Evolutionary conservation across 2,797 vertebrate genomes (phyloP), one percentile per base, ranked within the genome.

Genomic region (Vireo griseus): DNA sequence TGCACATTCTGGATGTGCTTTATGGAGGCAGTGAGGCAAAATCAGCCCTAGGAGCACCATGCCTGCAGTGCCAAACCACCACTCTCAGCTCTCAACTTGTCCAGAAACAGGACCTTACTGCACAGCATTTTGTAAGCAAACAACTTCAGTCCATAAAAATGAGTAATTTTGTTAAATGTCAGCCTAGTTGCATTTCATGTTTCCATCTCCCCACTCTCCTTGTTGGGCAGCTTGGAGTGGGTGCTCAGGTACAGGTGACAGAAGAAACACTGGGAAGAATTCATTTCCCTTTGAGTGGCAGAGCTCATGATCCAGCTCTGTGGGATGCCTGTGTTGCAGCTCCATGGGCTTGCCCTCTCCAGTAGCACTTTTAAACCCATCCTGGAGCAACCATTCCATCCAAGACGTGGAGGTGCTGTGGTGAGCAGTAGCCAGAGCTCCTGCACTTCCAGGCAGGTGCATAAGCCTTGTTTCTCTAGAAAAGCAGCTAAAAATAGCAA

Each of bases 401-500:
- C 12, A 10, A 39, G 73, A 37, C 52, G 17, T 3, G 1, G 57
- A 63, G 40, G 20, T 78, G 67, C 26, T 0, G 0, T 2, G 13
- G 9, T 39, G 57, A 80, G 45, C 37, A 62, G 61, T 4, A 54
- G 37, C 55, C 0, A 0, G 31, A 88, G 69, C 13, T 40, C 47
- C 20, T 5, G 2, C 4, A 11, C 48, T 78, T 2, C 0, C 47
- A 72, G 28, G 28, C 26, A 21, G 37, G 48, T 75, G 40, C 59
- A 9, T 69, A 75, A 91, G 52, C 67, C 39, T 67, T 2, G 13
- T 85, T 93, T 73, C 94, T 87, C 88, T 86, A 80, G 39, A 93
- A 94, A 89, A 87, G 66, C 44, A 73, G 80, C 77, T 95, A 96
- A 93, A 96, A 95, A 95, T 95, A 94, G 59, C 55, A 33, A 11